Conservation (phyloP, 2,888 invertebrate genomes). For the Temnothorax rugatulus region DNA sequence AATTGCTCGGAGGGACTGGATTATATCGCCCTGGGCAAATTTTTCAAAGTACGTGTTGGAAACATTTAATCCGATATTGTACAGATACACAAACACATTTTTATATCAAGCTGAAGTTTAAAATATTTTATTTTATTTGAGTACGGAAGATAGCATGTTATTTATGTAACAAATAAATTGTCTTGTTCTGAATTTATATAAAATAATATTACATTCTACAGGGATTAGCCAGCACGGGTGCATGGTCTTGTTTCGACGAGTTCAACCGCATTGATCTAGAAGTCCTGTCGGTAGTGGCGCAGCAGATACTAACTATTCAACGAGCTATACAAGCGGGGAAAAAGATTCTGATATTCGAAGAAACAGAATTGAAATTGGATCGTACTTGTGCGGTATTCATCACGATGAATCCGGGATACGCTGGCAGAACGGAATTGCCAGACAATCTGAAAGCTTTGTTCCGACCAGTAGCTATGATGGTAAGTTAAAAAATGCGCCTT, state of each 20-base stretch:
- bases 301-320: constrained; percentile 89
- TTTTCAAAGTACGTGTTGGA: constrained; percentile 85
- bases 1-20: constrained; percentile 90
- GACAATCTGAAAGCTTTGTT: constrained; percentile 89
- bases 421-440: constrained; percentile 88
- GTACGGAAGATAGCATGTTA: background rate
- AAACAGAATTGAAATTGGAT: constrained; percentile 87
- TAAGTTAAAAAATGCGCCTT: constrained; percentile 70
- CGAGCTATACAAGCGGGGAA: constrained; percentile 87
- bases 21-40: constrained; percentile 89
- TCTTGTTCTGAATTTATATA: background rate
- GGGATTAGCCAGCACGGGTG: constrained; percentile 88
- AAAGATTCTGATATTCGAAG: constrained; percentile 87
- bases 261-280: constrained; percentile 89
- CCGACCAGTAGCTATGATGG: constrained; percentile 89
- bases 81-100: background rate
- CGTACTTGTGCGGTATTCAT: constrained; percentile 89
- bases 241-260: constrained; percentile 89
- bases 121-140: background rate
- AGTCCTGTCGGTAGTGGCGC: constrained; percentile 89
- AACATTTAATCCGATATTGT: background rate
- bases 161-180: background rate
- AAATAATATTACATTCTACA: constrained; percentile 62
- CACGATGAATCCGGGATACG: constrained; percentile 89
- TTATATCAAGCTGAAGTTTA: background rate